Evolutionary conservation across 2,797 vertebrate species (phyloP).

Genomic region (Capromys pilorides): DNA sequence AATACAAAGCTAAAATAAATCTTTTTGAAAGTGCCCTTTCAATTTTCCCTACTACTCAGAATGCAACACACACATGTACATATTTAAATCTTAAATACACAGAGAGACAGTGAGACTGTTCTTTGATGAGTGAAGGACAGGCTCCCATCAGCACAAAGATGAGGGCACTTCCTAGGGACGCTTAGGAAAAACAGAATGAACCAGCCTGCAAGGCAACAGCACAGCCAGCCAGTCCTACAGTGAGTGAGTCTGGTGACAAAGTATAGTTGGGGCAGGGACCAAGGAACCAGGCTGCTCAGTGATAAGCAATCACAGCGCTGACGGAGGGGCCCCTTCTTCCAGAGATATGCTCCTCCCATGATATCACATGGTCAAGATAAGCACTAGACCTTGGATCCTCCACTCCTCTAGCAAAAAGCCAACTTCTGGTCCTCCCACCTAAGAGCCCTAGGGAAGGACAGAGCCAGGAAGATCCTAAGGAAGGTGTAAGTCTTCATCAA

Average conservation of each 20-base stretch:
- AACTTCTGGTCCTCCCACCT: not conserved
- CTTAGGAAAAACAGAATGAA: not conserved
- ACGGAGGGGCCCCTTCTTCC: not conserved
- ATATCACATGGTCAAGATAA: not conserved
- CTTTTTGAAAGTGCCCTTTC: not conserved
- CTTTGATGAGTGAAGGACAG: slow-evolving; percentile 63
- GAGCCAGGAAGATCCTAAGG: not conserved
- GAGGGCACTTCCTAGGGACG: not conserved
- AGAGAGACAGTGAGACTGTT: slow-evolving; percentile 62
- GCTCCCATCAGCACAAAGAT: not conserved
- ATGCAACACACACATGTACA: slow-evolving; percentile 66
- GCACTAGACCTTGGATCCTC: not conserved
- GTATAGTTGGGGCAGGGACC: not conserved
- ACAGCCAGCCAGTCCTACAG: not conserved
- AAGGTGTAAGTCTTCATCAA: not conserved
- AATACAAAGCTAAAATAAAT: slow-evolving; percentile 73
- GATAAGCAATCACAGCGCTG: not conserved
- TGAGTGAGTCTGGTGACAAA: not conserved
- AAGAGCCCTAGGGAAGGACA: not conserved
- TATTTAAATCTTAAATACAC: not conserved
- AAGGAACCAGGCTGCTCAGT: not conserved
- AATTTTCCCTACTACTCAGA: slow-evolving; percentile 75
- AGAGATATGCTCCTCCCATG: not conserved
- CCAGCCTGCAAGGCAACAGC: not conserved
- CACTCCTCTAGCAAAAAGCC: not conserved